phyloP scores from a whole-genome alignment of 2,797 vertebrate species.

The Urosaurus nigricauda region DNA sequence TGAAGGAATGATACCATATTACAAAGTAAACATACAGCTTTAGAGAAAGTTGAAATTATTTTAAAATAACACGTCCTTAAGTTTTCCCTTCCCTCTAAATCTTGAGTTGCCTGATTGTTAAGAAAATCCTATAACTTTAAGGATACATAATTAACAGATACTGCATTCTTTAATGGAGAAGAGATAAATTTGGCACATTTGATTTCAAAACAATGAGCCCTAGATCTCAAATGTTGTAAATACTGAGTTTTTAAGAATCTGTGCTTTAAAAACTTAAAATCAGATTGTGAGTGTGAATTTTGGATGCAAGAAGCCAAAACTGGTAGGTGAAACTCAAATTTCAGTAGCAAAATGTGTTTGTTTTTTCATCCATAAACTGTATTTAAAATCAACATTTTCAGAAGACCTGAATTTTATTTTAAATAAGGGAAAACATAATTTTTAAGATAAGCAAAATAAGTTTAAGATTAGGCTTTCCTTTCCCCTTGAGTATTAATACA shows the following conservation, averaged over 20 bases:
- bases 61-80: constrained; percentile 70
- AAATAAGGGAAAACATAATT: not conserved
- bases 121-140: constrained; percentile 58
- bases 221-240: not conserved
- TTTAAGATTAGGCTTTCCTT: constrained; percentile 9
- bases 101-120: constrained; percentile 62
- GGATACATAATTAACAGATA: constrained; percentile 54
- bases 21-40: constrained; percentile 65
- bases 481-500: not conserved
- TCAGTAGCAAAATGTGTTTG: not conserved
- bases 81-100: constrained; percentile 65
- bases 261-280: not conserved
- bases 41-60: constrained; percentile 69
- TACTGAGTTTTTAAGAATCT: not conserved
- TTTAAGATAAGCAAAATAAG: not conserved
- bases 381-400: not conserved
- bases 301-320: not conserved
- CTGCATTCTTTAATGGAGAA: constrained; percentile 42
- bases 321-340: not conserved
- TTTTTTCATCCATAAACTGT: constrained; percentile 7
- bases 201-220: not conserved
- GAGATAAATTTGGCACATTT: not conserved
- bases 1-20: constrained; percentile 64
- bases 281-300: not conserved
- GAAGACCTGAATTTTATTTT: not conserved